Base-by-base conservation (phyloP, 2,113 vertebrate species). In the Manacus vitellinus region DNA sequence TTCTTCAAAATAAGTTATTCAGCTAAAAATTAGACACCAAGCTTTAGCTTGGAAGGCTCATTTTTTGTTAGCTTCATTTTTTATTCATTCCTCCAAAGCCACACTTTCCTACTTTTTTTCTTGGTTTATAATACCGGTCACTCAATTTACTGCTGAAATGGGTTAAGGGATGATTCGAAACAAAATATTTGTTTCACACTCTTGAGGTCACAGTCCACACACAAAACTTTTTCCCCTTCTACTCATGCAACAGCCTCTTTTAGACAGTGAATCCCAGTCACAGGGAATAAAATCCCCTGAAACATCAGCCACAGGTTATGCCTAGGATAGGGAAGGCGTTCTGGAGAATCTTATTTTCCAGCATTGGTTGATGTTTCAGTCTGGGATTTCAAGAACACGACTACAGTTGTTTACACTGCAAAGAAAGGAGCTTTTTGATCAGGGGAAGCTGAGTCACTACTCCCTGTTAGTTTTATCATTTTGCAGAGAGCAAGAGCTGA, bases 381-480 rank as follows among this genome's bases (percentile, higher is more conserved):
- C 86, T 95, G 79, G 71, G 79, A 59, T 75, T 95, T 95, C 88
- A 96, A 87, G 91, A 96, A 72, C 52, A 95, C 83, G 7, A 66
- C 91, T 93, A 21, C 75, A 73, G 72, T 93, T 95, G 94, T 92
- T 94, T 91, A 94, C 86, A 96, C 80, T 88, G 86, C 68, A 87
- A 85, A 95, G 91, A 98, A 96, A 80, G 79, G 82, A 91, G 88
- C 88, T 93, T 97, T 97, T 95, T 97, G 91, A 97, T 95, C 73
- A 79, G 86, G 91, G 95, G 85, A 94, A 96, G 94, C 94, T 97
- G 84, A 96, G 96, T 96, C 88, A 95, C 73, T 89, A 84, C 65
- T 93, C 91, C 65, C 70, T 67, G 74, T 89, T 96, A 90, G 85
- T 97, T 97, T 98, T 94, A 75, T 96, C 94, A 89, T 94, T 95